These are phyloP conservation scores for Oreochromis grahami DNA, from an alignment of 2,797 vertebrate genomes.

Conservation along the genomic window DNA sequence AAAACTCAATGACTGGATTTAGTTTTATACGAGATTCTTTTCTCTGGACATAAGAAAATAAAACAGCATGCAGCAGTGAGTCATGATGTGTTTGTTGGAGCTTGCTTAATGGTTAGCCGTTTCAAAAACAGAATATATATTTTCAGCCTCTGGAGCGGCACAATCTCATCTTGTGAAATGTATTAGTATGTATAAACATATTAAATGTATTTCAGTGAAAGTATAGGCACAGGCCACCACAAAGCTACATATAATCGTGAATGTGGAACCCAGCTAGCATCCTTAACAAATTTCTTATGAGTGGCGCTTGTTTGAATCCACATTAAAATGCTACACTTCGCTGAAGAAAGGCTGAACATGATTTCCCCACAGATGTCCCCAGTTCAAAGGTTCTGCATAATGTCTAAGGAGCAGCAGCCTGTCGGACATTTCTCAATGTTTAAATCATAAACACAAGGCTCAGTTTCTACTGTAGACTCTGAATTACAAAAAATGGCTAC, in stretches of 20 bases:
- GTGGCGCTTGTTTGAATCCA: neutral
- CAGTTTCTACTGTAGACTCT: neutral
- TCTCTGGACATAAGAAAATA: neutral
- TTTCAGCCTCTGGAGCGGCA: neutral
- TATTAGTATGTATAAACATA: neutral
- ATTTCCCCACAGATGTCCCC: neutral
- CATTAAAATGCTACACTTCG: neutral
- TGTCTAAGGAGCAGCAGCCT: neutral
- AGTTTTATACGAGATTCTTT: neutral
- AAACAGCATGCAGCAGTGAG: neutral
- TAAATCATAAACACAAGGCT: neutral
- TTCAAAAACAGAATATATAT: neutral
- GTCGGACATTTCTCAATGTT: neutral
- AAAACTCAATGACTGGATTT: neutral
- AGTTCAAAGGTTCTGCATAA: neutral
- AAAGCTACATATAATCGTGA: neutral
- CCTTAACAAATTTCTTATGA: neutral
- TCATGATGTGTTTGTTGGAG: neutral
- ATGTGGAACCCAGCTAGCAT: neutral
- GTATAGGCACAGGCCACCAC: neutral
- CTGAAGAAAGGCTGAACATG: neutral
- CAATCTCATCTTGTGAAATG: neutral
- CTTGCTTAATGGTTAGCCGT: neutral
- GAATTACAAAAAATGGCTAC: neutral
- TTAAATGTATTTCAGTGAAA: neutral